These are phyloP conservation scores for Sphinx pinastri DNA, from an alignment of 2,888 invertebrate species.

Conservation along the genomic window DNA sequence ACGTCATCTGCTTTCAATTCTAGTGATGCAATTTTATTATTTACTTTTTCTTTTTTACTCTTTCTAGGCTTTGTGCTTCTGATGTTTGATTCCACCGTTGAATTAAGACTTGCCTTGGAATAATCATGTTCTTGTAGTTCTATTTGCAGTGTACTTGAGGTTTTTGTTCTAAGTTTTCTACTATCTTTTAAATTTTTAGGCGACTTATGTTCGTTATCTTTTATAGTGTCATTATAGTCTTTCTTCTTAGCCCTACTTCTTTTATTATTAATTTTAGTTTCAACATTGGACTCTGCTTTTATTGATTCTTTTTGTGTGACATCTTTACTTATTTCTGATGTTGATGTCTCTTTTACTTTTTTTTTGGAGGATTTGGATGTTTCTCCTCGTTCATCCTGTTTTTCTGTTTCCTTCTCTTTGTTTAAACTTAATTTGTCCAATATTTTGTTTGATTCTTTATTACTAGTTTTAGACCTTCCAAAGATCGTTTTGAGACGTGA, in stretches of 20 bases:
- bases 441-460: slow-evolving; percentile 26
- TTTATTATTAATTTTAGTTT: background rate
- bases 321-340: background rate
- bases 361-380: background rate
- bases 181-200: slow-evolving; percentile 26
- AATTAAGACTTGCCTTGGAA: background rate
- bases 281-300: background rate
- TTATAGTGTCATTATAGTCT: background rate
- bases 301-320: background rate
- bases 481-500: slow-evolving; percentile 53
- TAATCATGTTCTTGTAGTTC: background rate
- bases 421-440: background rate
- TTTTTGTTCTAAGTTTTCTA: slow-evolving; percentile 26
- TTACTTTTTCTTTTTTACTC: slow-evolving; percentile 40
- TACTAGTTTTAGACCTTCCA: slow-evolving; percentile 29
- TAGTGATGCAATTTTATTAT: slow-evolving; percentile 22
- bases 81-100: slow-evolving; percentile 4
- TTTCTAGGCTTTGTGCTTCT: slow-evolving; percentile 36
- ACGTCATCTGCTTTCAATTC: slow-evolving; percentile 29
- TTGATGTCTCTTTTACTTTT: background rate
- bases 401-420: background rate
- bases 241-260: background rate
- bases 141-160: background rate
- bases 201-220: background rate
- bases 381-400: background rate